Base-by-base conservation (phyloP, 2,888 invertebrate genomes). In the Caenorhabditis wallacei region DNA sequence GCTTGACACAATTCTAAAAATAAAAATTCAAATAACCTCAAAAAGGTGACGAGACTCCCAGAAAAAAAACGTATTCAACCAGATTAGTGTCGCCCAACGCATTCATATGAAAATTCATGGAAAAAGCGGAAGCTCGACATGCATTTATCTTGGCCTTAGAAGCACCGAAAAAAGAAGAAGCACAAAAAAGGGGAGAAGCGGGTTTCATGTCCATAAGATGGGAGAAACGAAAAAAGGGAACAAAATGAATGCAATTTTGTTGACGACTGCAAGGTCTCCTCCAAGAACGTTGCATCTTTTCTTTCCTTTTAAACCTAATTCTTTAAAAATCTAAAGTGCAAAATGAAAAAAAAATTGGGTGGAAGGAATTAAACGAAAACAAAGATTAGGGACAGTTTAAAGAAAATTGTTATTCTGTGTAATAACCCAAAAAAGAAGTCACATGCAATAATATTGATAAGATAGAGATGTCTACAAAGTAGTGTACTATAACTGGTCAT, bases 41-140 rank as follows among this genome's bases (percentile, higher is more conserved):
- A 13, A 40, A 13, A 8, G 40, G 40, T 3, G 18, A n/a, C 2
- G 18, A 3, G 46, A 5, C 18, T 11, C 5, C 43, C 16, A n/a
- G 13, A 13, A 10, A 43, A 43, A 5, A 43, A 5, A 5, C 43
- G 13, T 10, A 13, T 43, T 8, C 30, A 8, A 11, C 26, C 24
- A 8, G 26, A 54, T 30, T 30, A 56, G 30, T 30, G 26, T 16
- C 20, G 26, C 20, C 10, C 26, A 40, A 59, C 40, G 59, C 63
- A 79, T 56, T 70, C 69, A 79, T 70, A 63, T 64, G 64, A 56
- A 79, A 70, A 79, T 78, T 69, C 69, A 78, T 78, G 43, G 63
- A 61, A 61, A 68, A 75, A 68, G 24, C 57, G 74, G 63, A 46
- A 68, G 22, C 64, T 35, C 35, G 64, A 46, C 26, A 66, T 57